phyloP scores from a whole-genome alignment of 2,797 vertebrate species.

The Cheirogaleus major region DNA sequence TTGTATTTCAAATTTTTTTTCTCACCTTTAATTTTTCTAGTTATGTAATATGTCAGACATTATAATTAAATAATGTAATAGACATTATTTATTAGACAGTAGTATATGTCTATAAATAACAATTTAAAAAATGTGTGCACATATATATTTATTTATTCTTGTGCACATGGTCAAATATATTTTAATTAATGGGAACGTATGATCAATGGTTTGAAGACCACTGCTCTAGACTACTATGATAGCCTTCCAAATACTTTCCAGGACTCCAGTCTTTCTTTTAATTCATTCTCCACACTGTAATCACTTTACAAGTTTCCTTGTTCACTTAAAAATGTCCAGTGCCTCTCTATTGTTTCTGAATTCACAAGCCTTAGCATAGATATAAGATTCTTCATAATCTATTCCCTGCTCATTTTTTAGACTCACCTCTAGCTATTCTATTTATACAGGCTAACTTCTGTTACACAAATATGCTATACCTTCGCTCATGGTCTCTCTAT shows the following conservation, averaged over 20 bases:
- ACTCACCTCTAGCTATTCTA: background rate
- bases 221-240: background rate
- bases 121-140: background rate
- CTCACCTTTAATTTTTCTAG: conserved; percentile 21
- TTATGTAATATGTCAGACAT: no score
- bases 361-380: background rate
- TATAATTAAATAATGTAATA: background rate
- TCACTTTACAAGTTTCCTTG: background rate
- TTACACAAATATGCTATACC: background rate
- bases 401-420: conserved; percentile 6
- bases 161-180: background rate
- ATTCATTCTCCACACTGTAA: background rate
- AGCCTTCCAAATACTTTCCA: background rate
- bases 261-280: background rate
- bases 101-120: background rate
- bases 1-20: background rate
- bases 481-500: background rate
- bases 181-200: background rate
- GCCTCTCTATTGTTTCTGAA: background rate
- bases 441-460: conserved; percentile 10
- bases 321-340: background rate
- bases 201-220: background rate
- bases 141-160: background rate
- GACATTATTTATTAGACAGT: background rate
- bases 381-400: background rate